Evolutionary conservation across 2,797 vertebrate species (phyloP).

Genomic region (Amblyopsis hoosieri): DNA sequence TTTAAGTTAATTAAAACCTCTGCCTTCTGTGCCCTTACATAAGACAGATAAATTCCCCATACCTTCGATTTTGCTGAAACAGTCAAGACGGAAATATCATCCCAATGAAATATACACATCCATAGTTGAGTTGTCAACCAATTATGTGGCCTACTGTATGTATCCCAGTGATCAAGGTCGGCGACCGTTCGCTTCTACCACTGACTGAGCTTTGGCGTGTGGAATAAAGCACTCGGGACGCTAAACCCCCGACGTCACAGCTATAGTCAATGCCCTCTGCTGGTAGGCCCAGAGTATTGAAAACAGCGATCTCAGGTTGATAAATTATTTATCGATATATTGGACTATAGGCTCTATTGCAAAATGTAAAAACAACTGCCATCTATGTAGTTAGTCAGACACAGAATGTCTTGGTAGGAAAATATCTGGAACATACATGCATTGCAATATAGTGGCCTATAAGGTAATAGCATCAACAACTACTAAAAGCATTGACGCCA

Average conservation of each 20-base stretch:
- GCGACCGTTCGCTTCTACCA: slow-evolving; percentile 17
- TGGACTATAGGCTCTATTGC: too few relatives aligned
- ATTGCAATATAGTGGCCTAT: too few relatives aligned
- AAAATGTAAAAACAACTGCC: too few relatives aligned
- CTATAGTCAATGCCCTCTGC: slow-evolving; percentile 49
- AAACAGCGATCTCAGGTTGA: too few relatives aligned
- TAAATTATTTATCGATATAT: too few relatives aligned
- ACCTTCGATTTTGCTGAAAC: slow-evolving; percentile 42
- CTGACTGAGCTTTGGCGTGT: slow-evolving; percentile 12
- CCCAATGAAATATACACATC: slow-evolving; percentile 33
- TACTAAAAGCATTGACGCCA: too few relatives aligned
- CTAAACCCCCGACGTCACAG: slow-evolving; percentile 70
- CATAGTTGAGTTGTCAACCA: slow-evolving; percentile 28
- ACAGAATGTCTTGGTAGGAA: too few relatives aligned
- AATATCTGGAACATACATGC: too few relatives aligned
- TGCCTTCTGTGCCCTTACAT: background rate
- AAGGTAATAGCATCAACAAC: too few relatives aligned
- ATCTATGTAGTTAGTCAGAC: too few relatives aligned
- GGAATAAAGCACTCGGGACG: slow-evolving; percentile 32
- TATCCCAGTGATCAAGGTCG: background rate
- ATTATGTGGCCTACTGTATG: background rate
- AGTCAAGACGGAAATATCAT: slow-evolving; percentile 16
- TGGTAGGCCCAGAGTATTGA: slow-evolving; percentile 15
- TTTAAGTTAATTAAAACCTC: background rate
- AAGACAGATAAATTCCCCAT: background rate